Evolutionary conservation across 1,140 invertebrate genomes (phyloP), one percentile per base, ranked within the genome.

Genomic region (Drosophila teissieri): DNA sequence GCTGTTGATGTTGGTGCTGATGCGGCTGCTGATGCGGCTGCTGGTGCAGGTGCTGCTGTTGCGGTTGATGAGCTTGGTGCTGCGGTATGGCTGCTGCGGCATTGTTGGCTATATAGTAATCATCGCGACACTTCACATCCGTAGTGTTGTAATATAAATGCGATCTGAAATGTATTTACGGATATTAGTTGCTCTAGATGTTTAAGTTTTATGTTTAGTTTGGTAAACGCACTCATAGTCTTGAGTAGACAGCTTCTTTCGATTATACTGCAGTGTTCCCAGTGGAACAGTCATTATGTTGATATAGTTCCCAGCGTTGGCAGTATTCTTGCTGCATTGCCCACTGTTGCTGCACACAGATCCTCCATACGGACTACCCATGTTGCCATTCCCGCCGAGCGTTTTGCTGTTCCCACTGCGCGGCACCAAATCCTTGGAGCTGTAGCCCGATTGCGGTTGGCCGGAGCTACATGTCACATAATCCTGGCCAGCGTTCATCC

Each of bases 221-320:
- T n/a, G n/a, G 7, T 3, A n/a, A n/a, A 81, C 91, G 89, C 80
- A 92, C 91, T 92, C 91, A 57, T 91, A 91, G 40, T 92, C 91
- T 54, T 92, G 91, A 49, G 91, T 65, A 58, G 83, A 64, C 36
- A 88, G 64, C 62, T 92, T 92, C 53, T 92, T 79, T 39, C 91
- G 89, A 73, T 92, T 91, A 75, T 92, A 92, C 52, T 92, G 91
- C 61, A 92, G 52, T 1, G 89, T 90, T 19, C 85, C 90, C 44
- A 92, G 40, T 31, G 91, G 91, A 52, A 92, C 80, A 1, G 91
- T 76, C 83, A 92, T 90, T 65, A 92, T 76, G 68, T 92, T 92
- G 40, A 92, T 91, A 68, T 91, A 92, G 58, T 89, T 92, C 54
- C 83, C 90, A 7, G 74, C 34, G 45, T 58, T 88, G 56, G 75